phyloP scores from a whole-genome alignment of 2,797 vertebrate genomes.

The Pelobates cultripes region DNA sequence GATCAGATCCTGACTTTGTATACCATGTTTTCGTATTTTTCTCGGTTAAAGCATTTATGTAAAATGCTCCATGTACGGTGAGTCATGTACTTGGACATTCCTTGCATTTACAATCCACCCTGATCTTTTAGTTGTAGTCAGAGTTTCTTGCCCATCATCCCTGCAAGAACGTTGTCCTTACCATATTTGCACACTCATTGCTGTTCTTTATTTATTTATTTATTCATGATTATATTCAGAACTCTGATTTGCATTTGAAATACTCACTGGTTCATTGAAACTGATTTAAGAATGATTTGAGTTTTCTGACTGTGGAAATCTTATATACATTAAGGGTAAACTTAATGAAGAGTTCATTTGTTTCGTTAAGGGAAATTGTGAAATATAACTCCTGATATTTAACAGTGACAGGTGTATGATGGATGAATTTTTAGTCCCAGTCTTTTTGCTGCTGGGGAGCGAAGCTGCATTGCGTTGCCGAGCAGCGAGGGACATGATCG shows the following conservation, averaged over 20 bases:
- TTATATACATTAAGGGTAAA: slow-evolving; percentile 1
- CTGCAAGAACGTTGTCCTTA: not conserved
- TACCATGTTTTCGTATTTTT: no score
- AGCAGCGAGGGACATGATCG: not conserved
- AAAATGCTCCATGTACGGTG: not conserved
- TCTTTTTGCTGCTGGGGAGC: not conserved
- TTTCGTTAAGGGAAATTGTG: not conserved
- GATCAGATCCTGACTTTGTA: not conserved
- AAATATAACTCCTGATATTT: not conserved
- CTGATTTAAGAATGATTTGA: slow-evolving; percentile 12
- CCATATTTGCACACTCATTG: slow-evolving; percentile 32
- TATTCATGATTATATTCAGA: not conserved
- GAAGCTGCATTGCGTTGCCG: not conserved
- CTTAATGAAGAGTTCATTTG: slow-evolving; percentile 35
- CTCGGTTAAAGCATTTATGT: not conserved
- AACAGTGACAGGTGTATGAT: slow-evolving; percentile 4
- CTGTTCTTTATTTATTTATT: not conserved
- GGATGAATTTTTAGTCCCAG: slow-evolving; percentile 6
- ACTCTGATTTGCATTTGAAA: slow-evolving; percentile 45
- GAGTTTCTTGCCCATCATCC: not conserved
- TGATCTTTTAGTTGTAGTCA: no score
- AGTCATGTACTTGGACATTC: not conserved
- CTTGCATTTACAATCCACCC: not conserved
- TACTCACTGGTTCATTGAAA: slow-evolving; percentile 24
- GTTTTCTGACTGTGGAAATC: slow-evolving; percentile 13